phyloP scores from a whole-genome alignment of 2,797 vertebrate genomes.

The Tympanoctomys barrerae region DNA sequence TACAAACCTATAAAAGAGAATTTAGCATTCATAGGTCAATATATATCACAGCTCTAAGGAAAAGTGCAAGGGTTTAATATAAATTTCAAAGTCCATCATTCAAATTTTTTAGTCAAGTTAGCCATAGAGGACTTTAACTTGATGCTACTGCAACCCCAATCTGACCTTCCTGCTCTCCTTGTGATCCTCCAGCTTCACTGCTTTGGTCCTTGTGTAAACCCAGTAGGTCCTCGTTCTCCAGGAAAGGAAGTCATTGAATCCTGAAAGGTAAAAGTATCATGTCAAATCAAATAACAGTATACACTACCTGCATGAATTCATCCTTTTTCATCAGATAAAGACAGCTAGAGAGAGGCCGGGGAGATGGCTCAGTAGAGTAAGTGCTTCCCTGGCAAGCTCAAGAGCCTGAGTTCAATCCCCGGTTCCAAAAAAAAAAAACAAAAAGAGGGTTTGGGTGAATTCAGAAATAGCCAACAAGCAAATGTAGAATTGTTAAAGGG shows the following conservation, averaged over 20 bases:
- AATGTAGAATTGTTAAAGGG: not conserved
- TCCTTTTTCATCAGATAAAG: not conserved
- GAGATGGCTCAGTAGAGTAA: no score
- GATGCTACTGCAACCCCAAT: constrained; percentile 34
- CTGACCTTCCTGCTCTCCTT: not conserved
- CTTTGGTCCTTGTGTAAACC: not conserved
- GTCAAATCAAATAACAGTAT: constrained; percentile 44
- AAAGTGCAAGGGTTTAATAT: constrained; percentile 56
- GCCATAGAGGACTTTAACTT: not conserved
- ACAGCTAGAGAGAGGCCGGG: not conserved
- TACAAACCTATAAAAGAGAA: constrained; percentile 36
- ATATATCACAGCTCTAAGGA: constrained; percentile 5
- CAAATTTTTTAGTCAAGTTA: constrained; percentile 45
- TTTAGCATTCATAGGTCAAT: not conserved
- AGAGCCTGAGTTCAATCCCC: no score
- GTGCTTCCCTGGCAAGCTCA: no score
- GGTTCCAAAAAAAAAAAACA: no score
- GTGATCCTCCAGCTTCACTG: not conserved
- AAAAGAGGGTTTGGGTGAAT: not conserved
- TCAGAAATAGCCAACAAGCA: not conserved
- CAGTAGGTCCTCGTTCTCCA: not conserved
- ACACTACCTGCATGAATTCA: not conserved
- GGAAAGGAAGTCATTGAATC: not conserved
- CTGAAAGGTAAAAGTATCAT: not conserved
- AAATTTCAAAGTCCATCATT: constrained; percentile 45